Conservation (phyloP, 1,140 invertebrate genomes). For the Bicyclus anynana region DNA sequence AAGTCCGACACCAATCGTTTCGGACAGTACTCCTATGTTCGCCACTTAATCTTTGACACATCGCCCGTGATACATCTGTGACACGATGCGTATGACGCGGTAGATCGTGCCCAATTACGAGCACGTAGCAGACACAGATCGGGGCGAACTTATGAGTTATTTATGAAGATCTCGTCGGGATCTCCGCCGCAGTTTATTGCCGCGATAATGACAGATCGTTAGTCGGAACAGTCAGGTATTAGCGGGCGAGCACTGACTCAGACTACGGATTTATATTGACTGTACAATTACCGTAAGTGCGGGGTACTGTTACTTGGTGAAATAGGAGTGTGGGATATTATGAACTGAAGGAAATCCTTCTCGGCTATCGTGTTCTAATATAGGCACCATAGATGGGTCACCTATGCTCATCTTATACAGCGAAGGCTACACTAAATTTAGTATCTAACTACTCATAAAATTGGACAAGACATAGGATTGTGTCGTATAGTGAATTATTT, state of each 20-base stretch:
- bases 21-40: background rate
- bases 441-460: too few relatives aligned
- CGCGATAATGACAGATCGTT: constrained; percentile 13
- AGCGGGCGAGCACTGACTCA: background rate
- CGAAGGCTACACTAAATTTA: too few relatives aligned
- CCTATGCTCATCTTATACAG: too few relatives aligned
- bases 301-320: too few relatives aligned
- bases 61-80: background rate
- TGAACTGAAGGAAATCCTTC: too few relatives aligned
- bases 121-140: constrained; percentile 19
- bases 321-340: too few relatives aligned
- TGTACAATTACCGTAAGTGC: background rate
- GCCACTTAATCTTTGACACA: constrained; percentile 8
- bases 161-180: constrained; percentile 25
- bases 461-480: too few relatives aligned
- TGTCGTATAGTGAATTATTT: too few relatives aligned
- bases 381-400: too few relatives aligned
- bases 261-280: background rate
- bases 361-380: too few relatives aligned
- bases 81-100: background rate
- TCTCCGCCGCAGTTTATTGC: constrained; percentile 10
- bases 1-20: background rate
- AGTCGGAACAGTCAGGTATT: constrained; percentile 5
- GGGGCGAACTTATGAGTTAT: constrained; percentile 36
- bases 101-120: constrained; percentile 20